Conservation (phyloP, 2,797 vertebrate genomes). For the Chaunax sp. region DNA sequence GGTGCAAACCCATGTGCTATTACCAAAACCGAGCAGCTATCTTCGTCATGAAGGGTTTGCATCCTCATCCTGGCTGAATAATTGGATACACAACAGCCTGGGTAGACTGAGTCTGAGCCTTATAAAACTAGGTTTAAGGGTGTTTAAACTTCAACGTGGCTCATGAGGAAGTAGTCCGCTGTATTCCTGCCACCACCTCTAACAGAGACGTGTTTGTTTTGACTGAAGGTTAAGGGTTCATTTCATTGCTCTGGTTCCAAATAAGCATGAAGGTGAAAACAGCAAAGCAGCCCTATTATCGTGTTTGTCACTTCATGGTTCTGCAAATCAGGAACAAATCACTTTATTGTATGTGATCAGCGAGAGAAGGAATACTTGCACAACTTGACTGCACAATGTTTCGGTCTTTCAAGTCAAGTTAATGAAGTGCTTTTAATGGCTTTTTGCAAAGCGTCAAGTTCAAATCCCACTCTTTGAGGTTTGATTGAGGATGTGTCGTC, state of each 20-base stretch:
- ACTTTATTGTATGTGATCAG: conserved; percentile 18
- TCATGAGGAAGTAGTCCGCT: conserved; percentile 37
- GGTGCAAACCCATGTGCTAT: conserved; percentile 29
- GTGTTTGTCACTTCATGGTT: conserved; percentile 11
- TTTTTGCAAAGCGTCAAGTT: conserved; percentile 15
- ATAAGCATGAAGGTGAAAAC: conserved; percentile 39
- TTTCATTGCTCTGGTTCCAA: conserved; percentile 51
- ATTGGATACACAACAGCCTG: conserved; percentile 38
- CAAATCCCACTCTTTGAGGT: background rate
- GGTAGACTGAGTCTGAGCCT: conserved; percentile 38
- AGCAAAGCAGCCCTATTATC: conserved; percentile 8
- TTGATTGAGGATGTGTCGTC: conserved; percentile 21
- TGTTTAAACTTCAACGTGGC: conserved; percentile 30
- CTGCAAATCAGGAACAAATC: conserved; percentile 5
- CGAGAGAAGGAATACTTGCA: conserved; percentile 17
- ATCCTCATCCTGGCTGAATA: conserved; percentile 35
- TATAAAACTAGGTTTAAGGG: conserved; percentile 36
- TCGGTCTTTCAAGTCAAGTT: background rate
- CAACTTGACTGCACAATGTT: too few relatives aligned
- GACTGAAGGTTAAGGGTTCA: conserved; percentile 13
- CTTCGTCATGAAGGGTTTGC: conserved; percentile 8
- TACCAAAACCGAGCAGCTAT: conserved; percentile 22
- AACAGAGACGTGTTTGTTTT: conserved; percentile 42
- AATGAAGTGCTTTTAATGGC: conserved; percentile 9
- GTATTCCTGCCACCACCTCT: conserved; percentile 1